Evolutionary conservation across 2,797 vertebrate species (phyloP), one percentile per base, ranked within the genome.

Genomic region (Pristis pectinata): DNA sequence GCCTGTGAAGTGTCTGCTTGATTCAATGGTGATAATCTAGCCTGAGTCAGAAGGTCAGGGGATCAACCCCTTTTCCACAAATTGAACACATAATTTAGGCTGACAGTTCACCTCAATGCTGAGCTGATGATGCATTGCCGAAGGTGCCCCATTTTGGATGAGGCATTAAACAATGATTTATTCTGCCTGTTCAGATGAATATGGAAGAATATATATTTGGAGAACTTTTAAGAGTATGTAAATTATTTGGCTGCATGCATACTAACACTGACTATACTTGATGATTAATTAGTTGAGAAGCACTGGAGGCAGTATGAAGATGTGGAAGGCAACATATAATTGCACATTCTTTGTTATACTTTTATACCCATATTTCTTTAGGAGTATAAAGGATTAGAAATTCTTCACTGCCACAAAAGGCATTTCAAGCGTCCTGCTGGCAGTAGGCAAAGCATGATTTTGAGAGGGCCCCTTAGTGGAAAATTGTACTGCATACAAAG

Each of bases 271-370:
- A 61, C 15, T 61, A 64, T 41, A 22, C 15, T 91, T 64, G 85
- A 61, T 89, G 59, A 89, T 89, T 91, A 24, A 91, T 91, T 41
- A 8, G n/a, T 87, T 37, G 17, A 64, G 87, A 91, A 64, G 59
- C 59, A 64, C 15, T 8, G 8, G 34, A 30, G 56, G n/a, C 85
- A n/a, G 17, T 56, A 13, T 19, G 30, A 89, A 56, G 53, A 89
- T 49, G 41, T 83, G 10, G 56, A 59, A 87, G 49, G 53, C 34
- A n/a, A 87, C 34, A n/a, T n/a, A 37, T 61, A 56, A 34, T 8
- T n/a, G 30, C 53, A 59, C 5, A 0, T 61, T 64, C 0, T 64
- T 37, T 59, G 19, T 61, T 41, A 27, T n/a, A 80, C 17, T 77
- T 74, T 34, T 76, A 76, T 34, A 76, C 34, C 30, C n/a, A 11